phyloP scores from a whole-genome alignment of 2,113 vertebrate species.

The Parotia lawesii region DNA sequence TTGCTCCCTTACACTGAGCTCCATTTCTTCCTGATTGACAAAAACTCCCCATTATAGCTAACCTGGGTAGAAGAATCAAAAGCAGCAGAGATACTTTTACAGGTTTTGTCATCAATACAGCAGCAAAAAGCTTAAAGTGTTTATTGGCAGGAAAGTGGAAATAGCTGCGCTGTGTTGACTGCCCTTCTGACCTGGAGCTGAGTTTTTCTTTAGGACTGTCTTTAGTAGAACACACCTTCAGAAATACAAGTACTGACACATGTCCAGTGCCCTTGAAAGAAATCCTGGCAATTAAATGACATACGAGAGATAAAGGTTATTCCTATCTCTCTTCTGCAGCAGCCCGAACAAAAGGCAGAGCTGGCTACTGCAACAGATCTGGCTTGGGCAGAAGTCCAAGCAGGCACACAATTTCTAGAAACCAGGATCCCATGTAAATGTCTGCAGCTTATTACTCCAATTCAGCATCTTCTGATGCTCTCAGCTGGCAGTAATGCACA shows the following conservation, averaged over 20 bases:
- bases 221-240: background rate
- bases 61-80: background rate
- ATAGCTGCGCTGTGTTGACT: background rate
- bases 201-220: background rate
- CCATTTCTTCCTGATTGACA: background rate
- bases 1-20: background rate
- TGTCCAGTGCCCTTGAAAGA: background rate
- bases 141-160: background rate
- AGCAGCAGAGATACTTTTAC: background rate
- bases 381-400: conserved; percentile 17
- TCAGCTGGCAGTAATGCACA: background rate
- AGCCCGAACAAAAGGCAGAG: conserved; percentile 25
- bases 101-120: background rate
- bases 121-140: background rate
- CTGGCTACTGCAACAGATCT: background rate
- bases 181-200: background rate
- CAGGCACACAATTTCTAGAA: background rate
- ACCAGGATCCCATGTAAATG: background rate
- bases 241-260: background rate
- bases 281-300: background rate
- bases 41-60: background rate
- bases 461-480: background rate
- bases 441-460: background rate
- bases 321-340: background rate
- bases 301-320: background rate